Conservation (phyloP, 2,797 vertebrate genomes). For the Lagorchestes hirsutus region DNA sequence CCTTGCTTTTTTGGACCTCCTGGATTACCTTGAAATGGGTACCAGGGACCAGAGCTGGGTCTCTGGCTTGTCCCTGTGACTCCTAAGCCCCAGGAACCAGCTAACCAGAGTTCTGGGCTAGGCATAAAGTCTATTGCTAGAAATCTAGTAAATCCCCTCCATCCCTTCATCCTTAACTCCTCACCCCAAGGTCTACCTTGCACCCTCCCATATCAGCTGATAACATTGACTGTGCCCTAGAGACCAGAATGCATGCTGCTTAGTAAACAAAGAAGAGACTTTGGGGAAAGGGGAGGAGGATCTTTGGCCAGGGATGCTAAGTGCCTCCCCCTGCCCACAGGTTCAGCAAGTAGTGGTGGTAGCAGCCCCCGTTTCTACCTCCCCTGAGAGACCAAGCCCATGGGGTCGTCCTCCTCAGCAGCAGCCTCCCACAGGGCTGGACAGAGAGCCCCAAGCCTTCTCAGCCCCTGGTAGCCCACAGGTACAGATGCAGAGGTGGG, state of each 20-base stretch:
- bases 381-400: constrained; percentile 37
- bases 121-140: not conserved
- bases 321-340: constrained; percentile 53
- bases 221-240: not conserved
- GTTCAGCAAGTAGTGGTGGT: constrained; percentile 69
- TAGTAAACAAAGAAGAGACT: not conserved
- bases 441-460: not conserved
- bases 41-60: not conserved
- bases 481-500: constrained; percentile 76
- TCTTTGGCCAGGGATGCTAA: accelerated
- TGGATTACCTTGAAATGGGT: not conserved
- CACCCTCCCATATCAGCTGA: not conserved
- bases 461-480: constrained; percentile 35
- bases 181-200: not conserved
- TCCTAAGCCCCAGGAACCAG: not conserved
- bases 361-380: accelerated
- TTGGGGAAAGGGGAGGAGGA: not conserved
- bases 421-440: not conserved
- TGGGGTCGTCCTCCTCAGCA: not conserved
- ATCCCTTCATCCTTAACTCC: not conserved
- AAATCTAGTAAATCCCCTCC: not conserved
- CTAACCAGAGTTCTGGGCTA: not conserved
- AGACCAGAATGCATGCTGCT: not conserved
- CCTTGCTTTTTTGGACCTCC: not conserved
- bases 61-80: not conserved